A percentile compares a stretch with the other conserved stretches of the same genome.
phyloP scores from a whole-genome alignment of 2,888 invertebrate genomes.

The Sicus ferrugineus region DNA sequence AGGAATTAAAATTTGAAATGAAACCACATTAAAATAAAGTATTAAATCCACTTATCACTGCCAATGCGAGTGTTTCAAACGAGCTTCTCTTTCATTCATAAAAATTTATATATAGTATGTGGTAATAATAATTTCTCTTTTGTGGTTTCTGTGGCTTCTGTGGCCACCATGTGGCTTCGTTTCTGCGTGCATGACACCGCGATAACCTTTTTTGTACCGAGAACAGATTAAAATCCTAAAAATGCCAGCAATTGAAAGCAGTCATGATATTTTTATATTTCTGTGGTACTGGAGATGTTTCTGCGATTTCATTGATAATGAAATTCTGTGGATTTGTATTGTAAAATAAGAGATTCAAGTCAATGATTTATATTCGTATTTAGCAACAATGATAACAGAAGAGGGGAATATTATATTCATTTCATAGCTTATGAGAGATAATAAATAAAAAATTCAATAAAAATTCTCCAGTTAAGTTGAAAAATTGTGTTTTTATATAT shows the following conservation, averaged over 20 bases:
- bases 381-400: not conserved
- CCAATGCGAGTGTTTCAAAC: no score
- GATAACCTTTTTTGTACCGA: not conserved
- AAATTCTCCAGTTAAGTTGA: not conserved
- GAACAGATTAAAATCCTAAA: not conserved
- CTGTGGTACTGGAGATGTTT: no score
- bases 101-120: no score
- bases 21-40: no score
- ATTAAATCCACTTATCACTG: no score
- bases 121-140: no score
- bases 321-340: not conserved
- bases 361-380: not conserved
- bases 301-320: not conserved
- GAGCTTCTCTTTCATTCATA: no score
- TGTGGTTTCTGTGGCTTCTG: no score
- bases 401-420: not conserved
- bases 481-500: not conserved
- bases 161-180: not conserved
- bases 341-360: not conserved
- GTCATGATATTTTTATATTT: not conserved
- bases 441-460: not conserved
- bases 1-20: no score
- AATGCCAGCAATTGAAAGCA: not conserved
- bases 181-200: not conserved
- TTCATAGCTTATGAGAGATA: not conserved